phyloP scores from a whole-genome alignment of 2,797 vertebrate species.

The Cyprinella venusta region DNA sequence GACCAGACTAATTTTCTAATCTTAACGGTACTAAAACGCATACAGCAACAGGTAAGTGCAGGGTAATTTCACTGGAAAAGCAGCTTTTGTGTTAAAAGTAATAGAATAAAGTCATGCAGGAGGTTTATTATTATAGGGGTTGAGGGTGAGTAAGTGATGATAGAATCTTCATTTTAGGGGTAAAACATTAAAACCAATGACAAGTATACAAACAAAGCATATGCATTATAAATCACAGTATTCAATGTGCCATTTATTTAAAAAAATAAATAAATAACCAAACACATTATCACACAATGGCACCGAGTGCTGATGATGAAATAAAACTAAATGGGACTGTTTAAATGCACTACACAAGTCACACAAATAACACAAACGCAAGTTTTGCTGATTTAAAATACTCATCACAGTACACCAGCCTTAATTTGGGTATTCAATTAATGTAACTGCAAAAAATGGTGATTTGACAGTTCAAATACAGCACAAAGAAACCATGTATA shows the following conservation, averaged over 20 bases:
- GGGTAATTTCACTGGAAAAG: too few species aligned
- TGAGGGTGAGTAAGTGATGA: slow-evolving; percentile 12
- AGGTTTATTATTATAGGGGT: background rate
- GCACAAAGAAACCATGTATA: slow-evolving; percentile 29
- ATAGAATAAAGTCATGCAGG: background rate
- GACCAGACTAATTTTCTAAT: too few species aligned
- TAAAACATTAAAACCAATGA: background rate
- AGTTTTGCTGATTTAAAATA: slow-evolving; percentile 45
- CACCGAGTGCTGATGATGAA: slow-evolving; percentile 37
- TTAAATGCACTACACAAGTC: slow-evolving; percentile 52
- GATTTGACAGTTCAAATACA: slow-evolving; percentile 37
- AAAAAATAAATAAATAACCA: slow-evolving; percentile 62
- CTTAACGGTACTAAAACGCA: too few species aligned
- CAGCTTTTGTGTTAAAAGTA: background rate
- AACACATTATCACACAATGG: slow-evolving; percentile 61
- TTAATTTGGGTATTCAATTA: slow-evolving; percentile 29
- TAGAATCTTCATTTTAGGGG: background rate
- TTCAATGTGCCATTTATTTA: slow-evolving; percentile 68
- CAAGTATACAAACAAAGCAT: background rate
- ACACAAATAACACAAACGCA: slow-evolving; percentile 48
- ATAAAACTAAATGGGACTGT: slow-evolving; percentile 43
- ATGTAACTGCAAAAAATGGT: background rate
- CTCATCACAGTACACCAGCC: slow-evolving; percentile 53
- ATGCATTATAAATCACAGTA: slow-evolving; percentile 29
- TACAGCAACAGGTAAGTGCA: too few species aligned